Evolutionary conservation across 2,797 vertebrate species (phyloP), one percentile per base, ranked within the genome.

Genomic region (Harpagifer antarcticus): DNA sequence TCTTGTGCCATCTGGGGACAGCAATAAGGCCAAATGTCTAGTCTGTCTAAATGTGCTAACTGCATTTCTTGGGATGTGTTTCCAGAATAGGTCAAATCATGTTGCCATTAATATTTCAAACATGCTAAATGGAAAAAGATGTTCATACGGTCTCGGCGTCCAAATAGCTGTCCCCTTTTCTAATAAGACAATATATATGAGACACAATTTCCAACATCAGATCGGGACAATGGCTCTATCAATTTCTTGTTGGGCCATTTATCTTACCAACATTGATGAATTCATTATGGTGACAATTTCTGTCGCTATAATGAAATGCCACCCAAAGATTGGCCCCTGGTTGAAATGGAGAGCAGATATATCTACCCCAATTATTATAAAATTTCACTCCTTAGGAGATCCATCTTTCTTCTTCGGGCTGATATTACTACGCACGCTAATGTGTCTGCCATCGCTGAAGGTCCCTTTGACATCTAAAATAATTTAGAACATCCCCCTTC

Each of bases 251-350:
- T 93, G 87, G 93, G 89, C 91, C 95, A 96, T 99, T 97, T 96
- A 93, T 97, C 96, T 96, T 92, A 93, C 91, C 93, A 93, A 90
- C 91, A 92, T 89, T 97, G 97, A 97, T 95, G 92, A 97, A 98
- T 97, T 96, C 92, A 95, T 97, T 96, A 96, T 82, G 83, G 91
- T 94, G 95, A 95, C 94, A 95, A 94, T 95, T 88, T 93, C 93
- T 91, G 78, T 92, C 84, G 86, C 93, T 95, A 96, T 98, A 97
- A 97, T 96, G 95, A 97, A 97, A 95, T 94, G 91, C 93, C 94
- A 90, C 60, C 90, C 87, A 86, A 86, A 95, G 85, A 95, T 85
- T 89, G 90, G 80, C 82, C 93, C 80, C 89, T 94, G 93, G 93
- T 94, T 88, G 93, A 95, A 94, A 94, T 86, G 72, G 92, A 95